These are phyloP conservation scores for Macquaria ambigua DNA, from an alignment of 2,113 vertebrate species.

Conservation along the genomic window DNA sequence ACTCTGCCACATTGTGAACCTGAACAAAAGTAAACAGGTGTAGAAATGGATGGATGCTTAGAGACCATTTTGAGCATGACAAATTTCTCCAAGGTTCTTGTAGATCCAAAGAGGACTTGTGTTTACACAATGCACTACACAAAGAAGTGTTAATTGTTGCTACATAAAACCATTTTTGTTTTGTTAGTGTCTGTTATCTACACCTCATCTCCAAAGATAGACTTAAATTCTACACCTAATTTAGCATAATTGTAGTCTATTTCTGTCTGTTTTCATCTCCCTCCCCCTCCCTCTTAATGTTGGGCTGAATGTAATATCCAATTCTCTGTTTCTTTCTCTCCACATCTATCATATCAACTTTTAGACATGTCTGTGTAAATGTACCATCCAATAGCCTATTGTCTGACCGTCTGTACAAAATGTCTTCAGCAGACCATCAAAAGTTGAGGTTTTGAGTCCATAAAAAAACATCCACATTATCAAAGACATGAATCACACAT, in stretches of 20 bases:
- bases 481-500: constrained; percentile 24
- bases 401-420: neutral
- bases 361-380: neutral
- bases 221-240: neutral
- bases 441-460: neutral
- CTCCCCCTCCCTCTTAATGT: neutral
- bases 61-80: neutral
- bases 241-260: neutral
- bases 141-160: neutral
- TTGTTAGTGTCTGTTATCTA: neutral
- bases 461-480: constrained; percentile 4
- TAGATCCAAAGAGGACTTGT: neutral
- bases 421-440: constrained; percentile 32
- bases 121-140: neutral
- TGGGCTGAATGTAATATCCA: neutral
- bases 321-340: neutral
- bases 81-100: neutral
- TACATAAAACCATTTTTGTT: neutral
- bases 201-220: neutral
- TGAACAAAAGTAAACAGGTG: neutral
- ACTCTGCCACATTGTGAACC: neutral
- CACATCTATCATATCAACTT: neutral
- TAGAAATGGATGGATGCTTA: neutral
- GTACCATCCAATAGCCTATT: neutral
- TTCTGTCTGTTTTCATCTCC: neutral